These are phyloP conservation scores for Lacerta viridis DNA, from an alignment of 2,797 vertebrate genomes.

Conservation along the genomic window DNA sequence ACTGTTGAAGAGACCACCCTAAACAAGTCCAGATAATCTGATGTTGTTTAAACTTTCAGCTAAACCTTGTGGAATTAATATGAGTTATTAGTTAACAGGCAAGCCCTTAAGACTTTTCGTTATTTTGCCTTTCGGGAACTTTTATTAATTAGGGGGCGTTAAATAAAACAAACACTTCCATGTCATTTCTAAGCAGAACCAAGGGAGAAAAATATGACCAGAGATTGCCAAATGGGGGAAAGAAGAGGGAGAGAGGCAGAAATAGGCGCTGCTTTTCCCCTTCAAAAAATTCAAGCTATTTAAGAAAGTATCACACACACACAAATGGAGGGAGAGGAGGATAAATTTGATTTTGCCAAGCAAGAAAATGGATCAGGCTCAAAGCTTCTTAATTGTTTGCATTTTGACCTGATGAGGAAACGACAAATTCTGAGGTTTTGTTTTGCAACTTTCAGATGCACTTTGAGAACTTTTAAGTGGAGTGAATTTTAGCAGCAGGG, in stretches of 20 bases:
- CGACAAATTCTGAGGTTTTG: constrained; percentile 14
- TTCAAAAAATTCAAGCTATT: constrained; percentile 34
- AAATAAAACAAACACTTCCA: constrained; percentile 45
- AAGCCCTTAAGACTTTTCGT: constrained; percentile 20
- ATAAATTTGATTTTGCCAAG: constrained; percentile 29
- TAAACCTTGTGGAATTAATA: constrained; percentile 44
- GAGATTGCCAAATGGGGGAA: constrained; percentile 19
- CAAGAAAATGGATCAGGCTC: constrained; percentile 40
- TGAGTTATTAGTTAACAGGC: constrained; percentile 40
- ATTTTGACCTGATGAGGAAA: neutral
- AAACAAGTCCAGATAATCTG: constrained; percentile 45
- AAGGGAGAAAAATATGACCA: constrained; percentile 37
- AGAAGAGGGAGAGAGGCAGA: constrained; percentile 30
- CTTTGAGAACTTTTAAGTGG: neutral
- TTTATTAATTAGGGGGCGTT: constrained; percentile 20
- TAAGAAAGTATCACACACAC: constrained; percentile 39
- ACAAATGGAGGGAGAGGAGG: neutral
- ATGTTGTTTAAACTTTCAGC: constrained; percentile 40
- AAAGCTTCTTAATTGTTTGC: neutral
- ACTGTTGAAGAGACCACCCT: neutral
- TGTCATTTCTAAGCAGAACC: constrained; percentile 47
- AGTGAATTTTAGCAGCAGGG: constrained; percentile 8
- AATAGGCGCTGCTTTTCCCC: neutral
- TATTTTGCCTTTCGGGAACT: constrained; percentile 41
- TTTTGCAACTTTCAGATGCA: neutral